A percentile compares a stretch with the other conserved stretches of the same genome.
Evolutionary conservation across 2,113 vertebrate genomes (phyloP).

Genomic region (Rhipidura dahli): DNA sequence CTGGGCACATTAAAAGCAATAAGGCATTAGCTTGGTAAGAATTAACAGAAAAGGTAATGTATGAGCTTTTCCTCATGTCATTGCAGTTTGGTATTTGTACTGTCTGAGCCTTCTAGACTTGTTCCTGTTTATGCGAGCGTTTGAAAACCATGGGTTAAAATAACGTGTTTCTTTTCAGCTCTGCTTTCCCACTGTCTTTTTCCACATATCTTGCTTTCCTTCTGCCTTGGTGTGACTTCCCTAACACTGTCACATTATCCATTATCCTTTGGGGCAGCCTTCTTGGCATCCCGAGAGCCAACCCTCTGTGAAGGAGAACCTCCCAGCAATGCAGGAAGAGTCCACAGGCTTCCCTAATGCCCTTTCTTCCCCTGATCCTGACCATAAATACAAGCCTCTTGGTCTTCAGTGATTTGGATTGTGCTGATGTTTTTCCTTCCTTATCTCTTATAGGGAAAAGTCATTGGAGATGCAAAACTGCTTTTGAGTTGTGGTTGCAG

Average conservation of each 20-base stretch:
- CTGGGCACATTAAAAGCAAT: neutral
- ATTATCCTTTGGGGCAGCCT: neutral
- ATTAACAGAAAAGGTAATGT: neutral
- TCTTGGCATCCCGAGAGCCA: neutral
- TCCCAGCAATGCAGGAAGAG: neutral
- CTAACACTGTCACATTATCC: neutral
- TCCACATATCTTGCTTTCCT: neutral
- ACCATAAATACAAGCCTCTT: neutral
- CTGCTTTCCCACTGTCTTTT: neutral
- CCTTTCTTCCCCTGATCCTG: neutral
- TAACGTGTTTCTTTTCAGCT: neutral
- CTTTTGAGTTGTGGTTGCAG: conserved; percentile 61
- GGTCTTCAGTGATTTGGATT: neutral
- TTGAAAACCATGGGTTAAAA: neutral
- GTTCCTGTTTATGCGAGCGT: neutral
- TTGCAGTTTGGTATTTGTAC: neutral
- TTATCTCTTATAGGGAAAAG: conserved; percentile 54
- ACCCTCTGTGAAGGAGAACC: neutral
- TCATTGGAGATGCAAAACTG: conserved; percentile 53
- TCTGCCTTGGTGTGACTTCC: neutral
- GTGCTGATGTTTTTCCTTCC: neutral
- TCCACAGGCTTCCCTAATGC: neutral
- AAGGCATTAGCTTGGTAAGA: neutral
- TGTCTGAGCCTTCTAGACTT: neutral
- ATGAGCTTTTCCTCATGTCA: neutral